These are phyloP conservation scores for Cryptomyrus ogoouensis DNA, from an alignment of 2,113 vertebrate species.

Conservation along the genomic window DNA sequence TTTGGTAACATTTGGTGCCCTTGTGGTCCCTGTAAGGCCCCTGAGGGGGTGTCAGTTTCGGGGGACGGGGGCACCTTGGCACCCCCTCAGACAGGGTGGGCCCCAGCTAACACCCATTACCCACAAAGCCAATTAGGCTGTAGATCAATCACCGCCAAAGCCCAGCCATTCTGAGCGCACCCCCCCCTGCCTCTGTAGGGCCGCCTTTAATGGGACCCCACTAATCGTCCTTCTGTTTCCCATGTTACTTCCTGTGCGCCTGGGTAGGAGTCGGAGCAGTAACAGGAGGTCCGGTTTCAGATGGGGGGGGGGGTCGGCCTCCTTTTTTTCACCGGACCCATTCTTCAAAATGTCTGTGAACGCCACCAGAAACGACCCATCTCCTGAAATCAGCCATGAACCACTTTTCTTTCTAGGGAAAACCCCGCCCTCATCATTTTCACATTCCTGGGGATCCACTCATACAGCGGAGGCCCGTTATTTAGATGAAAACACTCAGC, in stretches of 20 bases:
- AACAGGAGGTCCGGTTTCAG: constrained; percentile 10
- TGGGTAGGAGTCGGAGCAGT: constrained; percentile 2
- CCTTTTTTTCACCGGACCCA: not conserved
- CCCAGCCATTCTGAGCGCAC: not conserved
- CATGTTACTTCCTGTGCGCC: constrained; percentile 26
- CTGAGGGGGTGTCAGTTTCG: not conserved
- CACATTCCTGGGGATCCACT: not conserved
- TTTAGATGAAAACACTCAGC: not conserved
- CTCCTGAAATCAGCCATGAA: not conserved
- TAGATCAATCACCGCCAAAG: constrained; percentile 28
- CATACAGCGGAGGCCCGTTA: not conserved
- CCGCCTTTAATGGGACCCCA: constrained; percentile 18
- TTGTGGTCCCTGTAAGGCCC: not conserved
- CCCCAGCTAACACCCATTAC: constrained; percentile 20
- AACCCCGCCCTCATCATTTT: not conserved
- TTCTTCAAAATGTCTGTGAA: not conserved
- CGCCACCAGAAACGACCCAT: not conserved
- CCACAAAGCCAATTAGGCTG: constrained; percentile 25
- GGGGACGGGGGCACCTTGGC: not conserved
- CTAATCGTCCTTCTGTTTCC: constrained; percentile 9
- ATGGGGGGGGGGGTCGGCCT: not conserved
- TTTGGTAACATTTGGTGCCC: not conserved
- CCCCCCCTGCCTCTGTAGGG: not conserved
- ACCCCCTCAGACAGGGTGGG: not conserved
- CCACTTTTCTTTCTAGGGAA: not conserved